Base-by-base conservation (phyloP, 2,113 vertebrate genomes). In the Oreochromis spilurus region DNA sequence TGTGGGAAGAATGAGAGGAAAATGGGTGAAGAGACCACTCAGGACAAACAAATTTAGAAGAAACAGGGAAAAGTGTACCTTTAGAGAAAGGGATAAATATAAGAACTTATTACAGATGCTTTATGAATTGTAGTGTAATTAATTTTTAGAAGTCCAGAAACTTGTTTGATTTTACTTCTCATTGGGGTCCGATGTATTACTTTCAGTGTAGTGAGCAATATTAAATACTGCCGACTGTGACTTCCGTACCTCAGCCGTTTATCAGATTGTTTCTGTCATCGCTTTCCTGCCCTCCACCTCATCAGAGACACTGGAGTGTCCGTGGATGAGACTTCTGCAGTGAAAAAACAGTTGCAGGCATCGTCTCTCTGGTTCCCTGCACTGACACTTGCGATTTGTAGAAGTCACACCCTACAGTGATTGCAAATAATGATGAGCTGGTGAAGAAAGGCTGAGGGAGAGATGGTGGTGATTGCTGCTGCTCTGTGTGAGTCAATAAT, bases 361-460 rank as follows among this genome's bases (percentile, higher is more conserved):
- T 83, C 26, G 36, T 78, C 65, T 60, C 14, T 84, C 81, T 82
- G 84, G 62, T 84, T 82, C 43, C 78, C 29, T 29, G 55, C 10
- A 12, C 52, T 24, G 36, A 82, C 11, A 29, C 86, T 48, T 36
- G 77, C 54, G 11, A 92, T 92, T 85, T 89, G 58, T 84, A 19
- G 81, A 86, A 91, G 88, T 83, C 90, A 26, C 82, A 60, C 79
- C 67, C 14, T 26, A 75, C 82, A 55, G 82, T 82, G 88, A 90
- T 89, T 79, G 89, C 79, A 90, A 90, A 88, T 91, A 89, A 89
- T 45, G 91, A 92, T 87, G 88, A 92, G 89, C 86, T 89, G 82
- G 84, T 48, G 50, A 75, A 79, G 67, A 81, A 88, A 80, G 55
- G 83, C 84, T 72, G 79, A 90, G 65, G 79, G 57, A 85, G 60